phyloP scores from a whole-genome alignment of 2,113 vertebrate species.

The Chlorocebus sabaeus region DNA sequence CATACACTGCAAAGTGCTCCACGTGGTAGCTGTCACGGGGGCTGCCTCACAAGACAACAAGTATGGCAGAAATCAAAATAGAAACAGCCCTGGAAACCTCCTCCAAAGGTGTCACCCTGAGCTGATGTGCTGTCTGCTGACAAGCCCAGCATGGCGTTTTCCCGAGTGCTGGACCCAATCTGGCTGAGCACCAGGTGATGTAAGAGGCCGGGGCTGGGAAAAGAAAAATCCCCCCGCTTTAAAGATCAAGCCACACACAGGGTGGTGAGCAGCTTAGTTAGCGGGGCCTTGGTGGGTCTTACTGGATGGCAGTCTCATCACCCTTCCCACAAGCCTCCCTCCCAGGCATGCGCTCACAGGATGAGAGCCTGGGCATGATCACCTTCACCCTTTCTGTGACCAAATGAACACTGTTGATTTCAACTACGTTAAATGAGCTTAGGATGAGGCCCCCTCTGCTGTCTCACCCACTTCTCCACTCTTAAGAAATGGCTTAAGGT shows the following conservation, averaged over 20 bases:
- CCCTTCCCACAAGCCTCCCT: background rate
- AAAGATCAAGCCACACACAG: background rate
- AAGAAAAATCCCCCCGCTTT: background rate
- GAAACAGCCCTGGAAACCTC: background rate
- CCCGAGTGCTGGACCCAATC: background rate
- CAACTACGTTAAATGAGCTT: background rate
- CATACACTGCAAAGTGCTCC: rapidly evolving
- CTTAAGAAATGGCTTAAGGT: background rate
- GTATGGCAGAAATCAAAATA: background rate
- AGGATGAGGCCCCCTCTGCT: background rate
- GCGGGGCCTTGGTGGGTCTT: background rate
- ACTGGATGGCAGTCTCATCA: background rate
- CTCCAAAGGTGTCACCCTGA: background rate
- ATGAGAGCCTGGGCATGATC: background rate
- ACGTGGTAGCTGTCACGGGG: background rate
- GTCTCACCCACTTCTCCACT: background rate
- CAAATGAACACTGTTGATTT: rapidly evolving
- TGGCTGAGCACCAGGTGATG: background rate
- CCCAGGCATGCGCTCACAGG: background rate
- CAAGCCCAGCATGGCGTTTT: background rate
- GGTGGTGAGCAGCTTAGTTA: too few relatives aligned
- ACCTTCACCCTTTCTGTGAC: background rate
- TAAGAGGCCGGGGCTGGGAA: background rate
- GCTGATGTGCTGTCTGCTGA: background rate
- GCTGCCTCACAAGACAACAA: background rate